Base-by-base conservation (phyloP, 2,797 vertebrate genomes). In the Sebastes trivittatus region DNA sequence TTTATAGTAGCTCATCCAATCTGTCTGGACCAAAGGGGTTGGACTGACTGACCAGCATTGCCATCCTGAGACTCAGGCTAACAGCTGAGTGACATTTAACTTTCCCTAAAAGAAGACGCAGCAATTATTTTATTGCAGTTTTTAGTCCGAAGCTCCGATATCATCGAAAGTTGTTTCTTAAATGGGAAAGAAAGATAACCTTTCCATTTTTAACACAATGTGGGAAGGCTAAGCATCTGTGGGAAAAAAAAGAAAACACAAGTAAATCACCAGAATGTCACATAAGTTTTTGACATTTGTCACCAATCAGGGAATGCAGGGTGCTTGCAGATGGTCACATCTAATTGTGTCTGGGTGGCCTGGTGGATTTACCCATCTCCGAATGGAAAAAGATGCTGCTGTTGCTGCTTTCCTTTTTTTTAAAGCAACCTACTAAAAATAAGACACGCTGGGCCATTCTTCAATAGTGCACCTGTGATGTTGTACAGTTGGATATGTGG, bases 231-330 rank as follows among this genome's bases (percentile, higher is more conserved):
- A 25, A 59, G 22, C 52, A 60, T 62, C 13, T 74, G 74, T 64
- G 42, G 16, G 3, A 18, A 46, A 52, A 3, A 54, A 38, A 14
- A 63, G 11, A 59, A 70, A 70, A 13, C 11, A n/a, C 2, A 74
- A 56, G 22, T 30, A 32, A 52, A 65, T 75, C 5, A 54, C 2
- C 38, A 73, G 23, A 72, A 61, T 77, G 49, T 38, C 54, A 46
- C 29, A 14, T 23, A 18, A 49, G 42, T 49, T 76, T 74, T 54
- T 77, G 79, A 68, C 71, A 71, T 75, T 77, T 80, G 55, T 67
- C 56, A 67, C 38, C 68, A 71, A 25, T 78, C 58, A 32, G n/a
- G 22, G 9, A 65, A 30, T 66, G 38, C 63, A 66, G 61, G 10
- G 36, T 58, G 42, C 22, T 70, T 77, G 64, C 64, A 88, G 56